Evolutionary conservation across 1,140 invertebrate genomes (phyloP), one percentile per base, ranked within the genome.

Genomic region (Sesamia nonagrioides): DNA sequence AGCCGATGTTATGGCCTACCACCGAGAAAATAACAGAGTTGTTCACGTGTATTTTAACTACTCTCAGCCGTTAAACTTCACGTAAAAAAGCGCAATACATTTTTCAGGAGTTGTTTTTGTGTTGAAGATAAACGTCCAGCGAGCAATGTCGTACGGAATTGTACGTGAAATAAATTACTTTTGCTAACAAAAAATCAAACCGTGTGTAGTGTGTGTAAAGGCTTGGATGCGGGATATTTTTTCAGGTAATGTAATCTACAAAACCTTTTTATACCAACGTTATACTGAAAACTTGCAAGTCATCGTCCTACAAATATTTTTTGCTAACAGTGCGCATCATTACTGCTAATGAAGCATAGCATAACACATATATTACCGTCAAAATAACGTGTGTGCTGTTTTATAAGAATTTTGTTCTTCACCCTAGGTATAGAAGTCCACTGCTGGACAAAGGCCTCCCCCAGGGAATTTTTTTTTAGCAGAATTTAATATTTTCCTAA

Each of bases 21-120:
- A n/a, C n/a, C n/a, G n/a, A n/a, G n/a, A n/a, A n/a, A n/a, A n/a
- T n/a, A n/a, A n/a, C n/a, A n/a, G n/a, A n/a, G n/a, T n/a, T n/a
- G n/a, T n/a, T n/a, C n/a, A 72, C 8, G 13, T 75, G 40, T 58
- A 42, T 60, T 61, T 40, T 48, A 42, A 48, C 58, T 61, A 42
- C 72, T 35, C 73, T 33, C 73, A 61, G 63, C 73, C 73, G 63
- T 75, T 75, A 63, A 75, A 75, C 56, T 75, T 18, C 58, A 75
- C 73, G 73, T 75, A 75, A 42, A 15, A 75, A 77, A 68, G 45
- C 48, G 61, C 60, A 77, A 68, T 66, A 66, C 60, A 68, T 77
- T 77, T 77, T 77, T 77, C 61, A 56, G 68, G 75, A 68, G 56
- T 50, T 61, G 56, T 75, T 75, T 75, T 75, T 75, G 73, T 75